phyloP scores from a whole-genome alignment of 2,113 vertebrate species.

The Rhodinocichla rosea region DNA sequence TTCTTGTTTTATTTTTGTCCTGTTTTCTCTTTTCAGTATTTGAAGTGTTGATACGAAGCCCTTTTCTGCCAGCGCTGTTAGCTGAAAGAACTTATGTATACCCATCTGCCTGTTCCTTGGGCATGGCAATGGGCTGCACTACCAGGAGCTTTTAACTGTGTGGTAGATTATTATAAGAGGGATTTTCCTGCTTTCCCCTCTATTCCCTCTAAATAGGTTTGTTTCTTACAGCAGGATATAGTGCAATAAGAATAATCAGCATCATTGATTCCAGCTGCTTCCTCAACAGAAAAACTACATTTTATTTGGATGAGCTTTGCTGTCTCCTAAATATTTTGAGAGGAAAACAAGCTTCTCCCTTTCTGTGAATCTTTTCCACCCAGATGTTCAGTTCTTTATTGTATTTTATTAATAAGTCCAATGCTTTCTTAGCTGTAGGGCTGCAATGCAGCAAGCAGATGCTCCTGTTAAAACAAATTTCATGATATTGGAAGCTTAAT shows the following conservation, averaged over 20 bases:
- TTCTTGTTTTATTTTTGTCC: constrained; percentile 65
- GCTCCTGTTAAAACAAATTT: not conserved
- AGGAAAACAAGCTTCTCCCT: not conserved
- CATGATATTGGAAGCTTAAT: not conserved
- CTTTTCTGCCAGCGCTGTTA: constrained; percentile 50
- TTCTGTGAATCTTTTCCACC: not conserved
- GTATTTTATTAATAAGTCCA: constrained; percentile 35
- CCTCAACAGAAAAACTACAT: not conserved
- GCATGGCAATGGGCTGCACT: not conserved
- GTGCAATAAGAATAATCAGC: not conserved
- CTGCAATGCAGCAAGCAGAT: constrained; percentile 10
- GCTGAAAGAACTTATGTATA: constrained; percentile 38
- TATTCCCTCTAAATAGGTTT: not conserved
- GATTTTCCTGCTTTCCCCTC: not conserved
- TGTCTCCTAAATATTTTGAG: not conserved
- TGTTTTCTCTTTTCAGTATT: constrained; percentile 60
- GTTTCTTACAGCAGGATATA: not conserved
- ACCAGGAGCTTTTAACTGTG: not conserved
- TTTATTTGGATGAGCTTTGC: constrained; percentile 9
- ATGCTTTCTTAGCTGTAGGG: not conserved
- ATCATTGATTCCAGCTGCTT: constrained; percentile 21
- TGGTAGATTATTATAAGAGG: constrained; percentile 6
- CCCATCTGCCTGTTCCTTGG: constrained; percentile 51
- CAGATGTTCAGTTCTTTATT: constrained; percentile 9
- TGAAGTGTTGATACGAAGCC: constrained; percentile 58